phyloP scores from a whole-genome alignment of 1,140 invertebrate genomes.

The Drosophila miranda region DNA sequence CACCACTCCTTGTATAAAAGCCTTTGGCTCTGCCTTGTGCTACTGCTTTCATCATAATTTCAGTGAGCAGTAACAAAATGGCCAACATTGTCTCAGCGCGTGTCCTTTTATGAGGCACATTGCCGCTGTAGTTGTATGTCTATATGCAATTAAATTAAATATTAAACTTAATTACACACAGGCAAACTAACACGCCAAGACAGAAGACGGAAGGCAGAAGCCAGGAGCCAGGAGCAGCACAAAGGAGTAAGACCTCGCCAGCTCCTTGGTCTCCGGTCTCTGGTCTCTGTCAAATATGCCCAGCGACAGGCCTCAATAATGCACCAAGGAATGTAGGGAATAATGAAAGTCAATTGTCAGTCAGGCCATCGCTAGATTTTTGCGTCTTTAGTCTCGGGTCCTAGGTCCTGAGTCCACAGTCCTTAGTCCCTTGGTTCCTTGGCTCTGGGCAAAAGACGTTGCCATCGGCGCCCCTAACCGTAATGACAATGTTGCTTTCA shows the following conservation, averaged over 20 bases:
- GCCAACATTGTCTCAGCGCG: slow-evolving; percentile 62
- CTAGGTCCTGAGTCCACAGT: slow-evolving; percentile 12
- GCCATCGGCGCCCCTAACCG: slow-evolving; percentile 38
- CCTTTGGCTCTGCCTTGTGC: slow-evolving; percentile 34
- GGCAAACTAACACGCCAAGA: slow-evolving; percentile 68
- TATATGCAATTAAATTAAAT: slow-evolving; percentile 81
- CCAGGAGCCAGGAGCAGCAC: slow-evolving; percentile 2
- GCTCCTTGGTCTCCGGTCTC: slow-evolving; percentile 54
- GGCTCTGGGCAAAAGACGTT: slow-evolving; percentile 28
- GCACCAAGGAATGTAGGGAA: slow-evolving; percentile 75
- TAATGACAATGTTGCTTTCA: slow-evolving; percentile 75
- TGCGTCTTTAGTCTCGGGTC: slow-evolving; percentile 19
- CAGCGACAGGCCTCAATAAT: slow-evolving; percentile 74
- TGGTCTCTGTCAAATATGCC: slow-evolving; percentile 63
- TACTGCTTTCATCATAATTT: slow-evolving; percentile 73
- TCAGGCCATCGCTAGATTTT: slow-evolving; percentile 48
- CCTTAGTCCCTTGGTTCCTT: slow-evolving; percentile 21
- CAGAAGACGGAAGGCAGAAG: slow-evolving; percentile 2
- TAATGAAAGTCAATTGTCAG: slow-evolving; percentile 80
- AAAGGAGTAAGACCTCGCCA: slow-evolving; percentile 1
- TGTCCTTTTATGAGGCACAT: slow-evolving; percentile 65
- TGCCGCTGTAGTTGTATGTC: slow-evolving; percentile 41
- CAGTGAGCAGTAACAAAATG: slow-evolving; percentile 49
- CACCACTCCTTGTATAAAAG: slow-evolving; percentile 17
- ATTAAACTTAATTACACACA: slow-evolving; percentile 80